These are phyloP conservation scores for Neodiprion fabricii DNA, from an alignment of 1,140 invertebrate species.

Conservation along the genomic window DNA sequence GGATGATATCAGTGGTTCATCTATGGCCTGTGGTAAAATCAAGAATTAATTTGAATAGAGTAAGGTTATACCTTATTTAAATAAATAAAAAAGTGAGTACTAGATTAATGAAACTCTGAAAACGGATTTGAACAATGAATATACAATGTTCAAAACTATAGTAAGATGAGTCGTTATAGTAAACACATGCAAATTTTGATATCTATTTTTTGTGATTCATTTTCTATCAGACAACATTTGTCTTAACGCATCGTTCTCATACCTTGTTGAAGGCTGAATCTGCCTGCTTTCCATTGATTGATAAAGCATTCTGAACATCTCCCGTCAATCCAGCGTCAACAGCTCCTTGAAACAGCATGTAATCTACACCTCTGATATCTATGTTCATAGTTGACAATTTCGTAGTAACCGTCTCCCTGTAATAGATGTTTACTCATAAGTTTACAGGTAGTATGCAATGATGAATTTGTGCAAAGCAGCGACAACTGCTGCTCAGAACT, in stretches of 20 bases:
- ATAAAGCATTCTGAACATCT: background rate
- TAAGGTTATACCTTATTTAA: background rate
- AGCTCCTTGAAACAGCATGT: background rate
- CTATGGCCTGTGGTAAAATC: background rate
- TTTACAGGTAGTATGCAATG: no score
- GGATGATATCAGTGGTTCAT: background rate
- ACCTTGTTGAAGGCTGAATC: background rate
- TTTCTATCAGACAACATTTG: no score
- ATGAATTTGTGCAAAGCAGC: no score
- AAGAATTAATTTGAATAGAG: background rate
- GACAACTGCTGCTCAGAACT: no score
- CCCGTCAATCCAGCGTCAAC: background rate
- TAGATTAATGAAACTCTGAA: background rate
- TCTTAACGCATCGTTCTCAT: background rate
- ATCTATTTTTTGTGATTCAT: background rate
- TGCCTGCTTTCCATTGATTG: background rate
- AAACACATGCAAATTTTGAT: background rate
- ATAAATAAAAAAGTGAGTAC: no score
- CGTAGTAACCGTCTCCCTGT: no score
- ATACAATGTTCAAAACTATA: background rate
- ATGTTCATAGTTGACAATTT: background rate
- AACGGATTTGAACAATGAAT: background rate
- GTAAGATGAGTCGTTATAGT: background rate
- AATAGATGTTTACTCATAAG: no score
- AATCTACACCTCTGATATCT: background rate